These are phyloP conservation scores for Stegophylla sp. DNA, from an alignment of 2,888 invertebrate species.

Conservation along the genomic window DNA sequence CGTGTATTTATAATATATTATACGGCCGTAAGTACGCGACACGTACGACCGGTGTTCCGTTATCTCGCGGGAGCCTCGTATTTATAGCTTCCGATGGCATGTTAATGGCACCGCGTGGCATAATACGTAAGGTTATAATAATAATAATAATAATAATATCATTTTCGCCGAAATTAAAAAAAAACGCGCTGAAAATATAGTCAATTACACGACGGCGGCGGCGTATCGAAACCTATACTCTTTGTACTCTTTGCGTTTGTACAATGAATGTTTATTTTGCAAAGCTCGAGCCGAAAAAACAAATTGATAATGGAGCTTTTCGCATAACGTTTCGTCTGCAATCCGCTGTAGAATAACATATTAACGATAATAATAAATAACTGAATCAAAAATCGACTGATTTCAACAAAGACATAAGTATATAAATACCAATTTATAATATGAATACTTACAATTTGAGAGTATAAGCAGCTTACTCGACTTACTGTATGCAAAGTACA, in stretches of 20 bases:
- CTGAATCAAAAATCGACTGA: too few species aligned
- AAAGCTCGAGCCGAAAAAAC: not conserved
- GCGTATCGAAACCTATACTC: not conserved
- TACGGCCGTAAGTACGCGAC: not conserved
- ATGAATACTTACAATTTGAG: too few species aligned
- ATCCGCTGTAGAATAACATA: too few species aligned
- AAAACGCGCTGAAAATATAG: too few species aligned
- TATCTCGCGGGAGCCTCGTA: constrained; percentile 19
- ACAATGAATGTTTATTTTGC: not conserved
- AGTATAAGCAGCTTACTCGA: too few species aligned
- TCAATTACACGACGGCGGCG: too few species aligned
- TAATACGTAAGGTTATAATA: constrained; percentile 21
- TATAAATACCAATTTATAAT: too few species aligned
- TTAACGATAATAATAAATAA: too few species aligned
- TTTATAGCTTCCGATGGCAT: constrained; percentile 52
- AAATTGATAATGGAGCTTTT: not conserved
- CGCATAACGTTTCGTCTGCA: not conserved
- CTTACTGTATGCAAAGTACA: too few species aligned
- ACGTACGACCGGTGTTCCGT: constrained; percentile 25
- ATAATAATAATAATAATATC: too few species aligned
- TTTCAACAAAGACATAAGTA: too few species aligned
- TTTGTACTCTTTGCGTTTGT: not conserved
- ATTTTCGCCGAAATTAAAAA: constrained; percentile 21
- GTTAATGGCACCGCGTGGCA: constrained; percentile 16
- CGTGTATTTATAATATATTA: not conserved